phyloP scores from a whole-genome alignment of 2,888 invertebrate species.

The Eudasyphora cyanicolor region DNA sequence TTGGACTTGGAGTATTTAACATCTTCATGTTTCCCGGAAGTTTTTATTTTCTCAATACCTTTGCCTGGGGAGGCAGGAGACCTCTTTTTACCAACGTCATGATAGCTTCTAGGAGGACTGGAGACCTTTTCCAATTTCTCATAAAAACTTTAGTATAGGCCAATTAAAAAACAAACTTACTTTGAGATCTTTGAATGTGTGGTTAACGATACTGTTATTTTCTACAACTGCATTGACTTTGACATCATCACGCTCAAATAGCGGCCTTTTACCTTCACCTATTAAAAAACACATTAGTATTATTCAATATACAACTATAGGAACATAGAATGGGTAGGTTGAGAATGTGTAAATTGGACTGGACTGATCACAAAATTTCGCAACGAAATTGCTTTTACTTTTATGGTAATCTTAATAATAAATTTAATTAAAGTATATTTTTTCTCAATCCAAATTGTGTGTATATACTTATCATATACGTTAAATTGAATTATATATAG shows the following conservation, averaged over 20 bases:
- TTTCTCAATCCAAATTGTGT: too few species aligned
- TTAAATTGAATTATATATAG: too few species aligned
- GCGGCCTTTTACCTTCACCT: slow-evolving; percentile 69
- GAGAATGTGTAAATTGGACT: too few species aligned
- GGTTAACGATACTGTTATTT: neutral
- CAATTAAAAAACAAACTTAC: slow-evolving; percentile 23
- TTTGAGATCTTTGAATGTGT: slow-evolving; percentile 40
- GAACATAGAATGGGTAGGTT: too few species aligned
- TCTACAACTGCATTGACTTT: slow-evolving; percentile 49
- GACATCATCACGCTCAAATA: slow-evolving; percentile 67
- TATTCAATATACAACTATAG: too few species aligned
- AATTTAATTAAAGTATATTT: too few species aligned
- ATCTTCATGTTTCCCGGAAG: slow-evolving; percentile 17
- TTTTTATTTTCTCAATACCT: slow-evolving; percentile 33
- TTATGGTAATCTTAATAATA: too few species aligned
- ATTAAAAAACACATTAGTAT: slow-evolving; percentile 30
- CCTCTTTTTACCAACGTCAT: slow-evolving; percentile 28
- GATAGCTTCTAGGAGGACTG: slow-evolving; percentile 54
- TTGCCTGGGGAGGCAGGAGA: neutral
- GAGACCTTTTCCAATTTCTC: slow-evolving; percentile 53
- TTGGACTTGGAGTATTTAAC: slow-evolving; percentile 22
- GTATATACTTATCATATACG: too few species aligned
- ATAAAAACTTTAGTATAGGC: neutral
- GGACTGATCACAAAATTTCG: too few species aligned
- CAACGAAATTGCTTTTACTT: too few species aligned